Evolutionary conservation across 2,113 vertebrate species (phyloP).

Genomic region (Menura novaehollandiae): DNA sequence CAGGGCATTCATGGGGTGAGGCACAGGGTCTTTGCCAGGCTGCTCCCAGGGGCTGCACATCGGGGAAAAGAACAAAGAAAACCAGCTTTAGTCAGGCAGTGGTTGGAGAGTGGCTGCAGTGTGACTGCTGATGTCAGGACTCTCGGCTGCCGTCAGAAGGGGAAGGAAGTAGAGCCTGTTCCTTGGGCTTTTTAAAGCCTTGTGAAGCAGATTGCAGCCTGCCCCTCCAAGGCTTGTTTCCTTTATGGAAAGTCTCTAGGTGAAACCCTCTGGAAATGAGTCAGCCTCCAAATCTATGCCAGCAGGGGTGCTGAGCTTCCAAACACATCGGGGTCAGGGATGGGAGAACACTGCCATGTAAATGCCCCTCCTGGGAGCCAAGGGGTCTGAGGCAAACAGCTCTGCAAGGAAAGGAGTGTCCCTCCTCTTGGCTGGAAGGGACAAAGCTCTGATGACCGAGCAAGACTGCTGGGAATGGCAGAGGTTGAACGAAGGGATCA

Average conservation of each 20-base stretch:
- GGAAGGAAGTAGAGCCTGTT: conserved; percentile 40
- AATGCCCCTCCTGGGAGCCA: background rate
- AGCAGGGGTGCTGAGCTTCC: background rate
- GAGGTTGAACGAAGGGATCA: background rate
- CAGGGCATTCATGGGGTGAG: too few relatives aligned
- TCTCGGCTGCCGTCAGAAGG: fast-evolving
- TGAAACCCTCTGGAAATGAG: conserved; percentile 2
- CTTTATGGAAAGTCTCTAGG: conserved; percentile 6
- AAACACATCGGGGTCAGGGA: background rate
- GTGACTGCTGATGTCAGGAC: background rate
- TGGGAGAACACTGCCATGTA: background rate
- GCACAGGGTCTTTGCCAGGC: background rate
- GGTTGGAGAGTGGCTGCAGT: background rate
- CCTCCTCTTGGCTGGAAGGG: background rate
- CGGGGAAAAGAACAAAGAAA: background rate
- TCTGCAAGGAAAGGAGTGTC: background rate
- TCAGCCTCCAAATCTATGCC: background rate
- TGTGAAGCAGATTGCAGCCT: background rate
- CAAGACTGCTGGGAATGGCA: background rate
- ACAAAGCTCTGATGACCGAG: fast-evolving
- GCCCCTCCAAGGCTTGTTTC: background rate
- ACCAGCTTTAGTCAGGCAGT: background rate
- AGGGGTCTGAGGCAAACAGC: background rate
- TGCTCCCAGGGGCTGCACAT: background rate
- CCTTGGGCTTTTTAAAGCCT: background rate